Conservation (phyloP, 2,113 vertebrate genomes). For the Carassius carassius region DNA sequence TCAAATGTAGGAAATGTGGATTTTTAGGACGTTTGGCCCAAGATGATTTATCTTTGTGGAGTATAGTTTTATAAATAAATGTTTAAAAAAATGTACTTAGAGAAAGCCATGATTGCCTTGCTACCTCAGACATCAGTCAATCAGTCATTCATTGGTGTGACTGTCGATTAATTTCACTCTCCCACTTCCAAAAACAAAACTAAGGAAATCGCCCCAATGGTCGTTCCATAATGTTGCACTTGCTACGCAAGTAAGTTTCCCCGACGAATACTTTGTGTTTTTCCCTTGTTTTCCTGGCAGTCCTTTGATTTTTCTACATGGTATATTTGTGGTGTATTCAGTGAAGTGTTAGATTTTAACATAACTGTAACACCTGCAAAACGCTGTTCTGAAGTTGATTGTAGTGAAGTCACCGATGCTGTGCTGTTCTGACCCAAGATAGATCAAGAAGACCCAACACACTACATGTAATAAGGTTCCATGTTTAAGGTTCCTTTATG, state of each 20-base stretch:
- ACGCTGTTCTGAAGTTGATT: constrained; percentile 62
- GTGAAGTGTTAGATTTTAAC: constrained; percentile 75
- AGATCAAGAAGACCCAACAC: constrained; percentile 79
- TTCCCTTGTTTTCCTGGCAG: constrained; percentile 12
- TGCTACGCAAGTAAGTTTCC: neutral
- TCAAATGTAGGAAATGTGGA: neutral
- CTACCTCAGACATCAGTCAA: constrained; percentile 90
- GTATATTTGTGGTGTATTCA: constrained; percentile 68
- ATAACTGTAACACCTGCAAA: constrained; percentile 73
- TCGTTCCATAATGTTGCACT: neutral
- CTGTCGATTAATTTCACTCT: constrained; percentile 63
- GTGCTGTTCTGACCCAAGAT: constrained; percentile 81
- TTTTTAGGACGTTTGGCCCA: constrained; percentile 35
- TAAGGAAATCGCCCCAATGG: neutral
- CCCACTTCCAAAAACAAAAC: neutral
- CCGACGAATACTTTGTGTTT: neutral
- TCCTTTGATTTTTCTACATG: constrained; percentile 37
- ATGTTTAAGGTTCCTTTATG: too few relatives aligned
- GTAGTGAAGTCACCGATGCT: constrained; percentile 66
- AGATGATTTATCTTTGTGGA: constrained; percentile 68
- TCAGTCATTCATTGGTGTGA: constrained; percentile 79
- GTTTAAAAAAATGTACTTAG: constrained; percentile 83
- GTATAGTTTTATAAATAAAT: constrained; percentile 78
- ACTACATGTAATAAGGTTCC: constrained; percentile 82
- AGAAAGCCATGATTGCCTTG: constrained; percentile 98